A percentile compares a stretch with the other conserved stretches of the same genome.
Conservation (phyloP, 2,797 vertebrate genomes). For the Spinibarbus caldwelli region DNA sequence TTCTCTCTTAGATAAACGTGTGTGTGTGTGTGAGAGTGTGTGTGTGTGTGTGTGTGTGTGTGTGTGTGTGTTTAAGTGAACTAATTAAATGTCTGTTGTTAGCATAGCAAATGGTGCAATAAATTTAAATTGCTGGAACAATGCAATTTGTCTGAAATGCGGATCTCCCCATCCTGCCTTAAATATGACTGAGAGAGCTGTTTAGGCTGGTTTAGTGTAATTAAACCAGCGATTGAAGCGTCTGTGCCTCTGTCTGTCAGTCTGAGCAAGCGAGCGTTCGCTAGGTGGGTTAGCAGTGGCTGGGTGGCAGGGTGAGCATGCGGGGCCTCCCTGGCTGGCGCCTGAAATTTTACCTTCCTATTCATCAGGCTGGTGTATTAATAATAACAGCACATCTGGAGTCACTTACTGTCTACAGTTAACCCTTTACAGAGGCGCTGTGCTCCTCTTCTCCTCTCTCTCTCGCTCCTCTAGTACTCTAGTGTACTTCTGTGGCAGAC, state of each 20-base stretch:
- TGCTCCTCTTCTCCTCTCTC: background rate
- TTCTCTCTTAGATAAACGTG: constrained; percentile 1
- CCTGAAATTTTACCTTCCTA: constrained; percentile 90
- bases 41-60: too few species aligned
- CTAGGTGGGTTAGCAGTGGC: constrained; percentile 40
- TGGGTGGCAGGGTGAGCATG: constrained; percentile 75
- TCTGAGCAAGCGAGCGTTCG: constrained; percentile 23
- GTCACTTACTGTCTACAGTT: constrained; percentile 89
- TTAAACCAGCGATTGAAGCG: background rate
- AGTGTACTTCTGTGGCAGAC: background rate
- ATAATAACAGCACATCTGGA: constrained; percentile 97
- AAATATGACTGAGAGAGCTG: background rate
- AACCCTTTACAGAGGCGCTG: constrained; percentile 35
- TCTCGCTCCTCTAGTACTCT: constrained; percentile 57
- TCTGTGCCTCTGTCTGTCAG: background rate
- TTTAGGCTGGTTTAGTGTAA: constrained; percentile 14
- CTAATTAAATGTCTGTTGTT: constrained; percentile 47
- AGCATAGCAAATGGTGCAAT: constrained; percentile 47
- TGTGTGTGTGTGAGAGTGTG: too few species aligned
- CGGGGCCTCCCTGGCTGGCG: constrained; percentile 82
- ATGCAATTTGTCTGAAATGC: constrained; percentile 44
- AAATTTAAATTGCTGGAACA: constrained; percentile 45
- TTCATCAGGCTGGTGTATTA: constrained; percentile 96
- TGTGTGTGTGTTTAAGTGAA: constrained; percentile 10
- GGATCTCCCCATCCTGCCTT: background rate